Evolutionary conservation across 2,888 invertebrate genomes (phyloP), one percentile per base, ranked within the genome.

Genomic region (Cheilosia variabilis): DNA sequence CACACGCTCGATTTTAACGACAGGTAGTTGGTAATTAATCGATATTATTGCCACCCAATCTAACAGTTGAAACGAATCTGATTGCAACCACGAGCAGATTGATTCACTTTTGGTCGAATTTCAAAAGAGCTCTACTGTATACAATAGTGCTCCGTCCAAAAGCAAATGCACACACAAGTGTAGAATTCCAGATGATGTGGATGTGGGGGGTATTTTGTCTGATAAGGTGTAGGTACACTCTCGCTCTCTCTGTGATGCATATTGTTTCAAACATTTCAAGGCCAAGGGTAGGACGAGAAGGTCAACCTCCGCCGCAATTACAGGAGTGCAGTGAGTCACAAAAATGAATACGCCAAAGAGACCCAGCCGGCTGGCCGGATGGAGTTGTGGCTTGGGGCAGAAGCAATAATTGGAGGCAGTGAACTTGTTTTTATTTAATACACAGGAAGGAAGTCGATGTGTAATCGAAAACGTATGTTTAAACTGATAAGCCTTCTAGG

Each of bases 201-300:
- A 31, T 50, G 57, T 27, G 71, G 81, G 71, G 81, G 53, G 76
- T 55, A 72, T 45, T 66, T 41, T 34, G 62, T 43, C 84, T 81
- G 86, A 71, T 63, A 50, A 73, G 34, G 53, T 47, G 41, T 80
- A 65, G 41, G 34, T 52, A 63, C 60, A 5, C 41, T 66, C 84
- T 81, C 62, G 43, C 55, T 68, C 71, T 81, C 84, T 76, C 71
- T 65, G 41, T 63, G 68, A 17, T 75, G 53, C 68, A 37, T 62
- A 22, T 71, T 75, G 66, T 53, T 86, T 65, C 27, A 43, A 66
- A 57, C 47, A 41, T 66, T 86, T 81, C 86, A 86, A 86, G 86
- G 86, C 86, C 86, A 86, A 81, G 76, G 86, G 86, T 86, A 71
- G 76, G 86, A 71, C 76, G 81, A 71, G 81, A 86, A 86, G 86